Evolutionary conservation across 2,113 vertebrate species (phyloP).

Genomic region (Siniperca knerii): DNA sequence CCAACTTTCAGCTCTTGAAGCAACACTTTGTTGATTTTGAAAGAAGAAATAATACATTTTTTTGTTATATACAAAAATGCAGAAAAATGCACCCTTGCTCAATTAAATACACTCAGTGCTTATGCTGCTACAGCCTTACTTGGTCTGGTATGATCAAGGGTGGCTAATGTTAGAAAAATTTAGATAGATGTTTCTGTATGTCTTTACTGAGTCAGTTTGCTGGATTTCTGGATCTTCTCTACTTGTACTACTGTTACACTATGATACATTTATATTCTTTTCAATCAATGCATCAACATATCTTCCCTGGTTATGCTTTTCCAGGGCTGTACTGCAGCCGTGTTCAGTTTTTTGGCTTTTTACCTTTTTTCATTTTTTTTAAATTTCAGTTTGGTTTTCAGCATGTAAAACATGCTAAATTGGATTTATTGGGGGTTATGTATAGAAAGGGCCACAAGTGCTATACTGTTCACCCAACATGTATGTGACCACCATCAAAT

Average conservation of each 20-base stretch:
- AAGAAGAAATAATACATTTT: conserved; percentile 9
- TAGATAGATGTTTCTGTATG: background rate
- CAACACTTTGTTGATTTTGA: background rate
- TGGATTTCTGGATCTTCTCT: background rate
- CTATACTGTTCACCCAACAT: background rate
- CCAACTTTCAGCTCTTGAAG: background rate
- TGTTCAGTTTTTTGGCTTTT: no score
- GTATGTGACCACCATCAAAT: background rate
- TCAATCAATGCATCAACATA: background rate
- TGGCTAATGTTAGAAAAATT: background rate
- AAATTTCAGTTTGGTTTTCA: conserved; percentile 8
- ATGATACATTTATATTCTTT: background rate
- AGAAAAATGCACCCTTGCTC: background rate
- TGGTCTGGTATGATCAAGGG: background rate
- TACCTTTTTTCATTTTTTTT: background rate
- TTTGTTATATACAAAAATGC: background rate
- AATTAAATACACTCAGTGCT: background rate
- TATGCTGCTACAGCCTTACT: background rate
- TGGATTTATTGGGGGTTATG: background rate
- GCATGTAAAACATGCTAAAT: conserved; percentile 9
- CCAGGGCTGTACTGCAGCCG: no score
- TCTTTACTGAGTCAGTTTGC: background rate
- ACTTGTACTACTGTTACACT: background rate
- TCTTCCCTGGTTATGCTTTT: background rate
- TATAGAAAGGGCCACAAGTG: background rate